Conservation (phyloP, 2,888 invertebrate species). For the Cephus pygmeus region DNA sequence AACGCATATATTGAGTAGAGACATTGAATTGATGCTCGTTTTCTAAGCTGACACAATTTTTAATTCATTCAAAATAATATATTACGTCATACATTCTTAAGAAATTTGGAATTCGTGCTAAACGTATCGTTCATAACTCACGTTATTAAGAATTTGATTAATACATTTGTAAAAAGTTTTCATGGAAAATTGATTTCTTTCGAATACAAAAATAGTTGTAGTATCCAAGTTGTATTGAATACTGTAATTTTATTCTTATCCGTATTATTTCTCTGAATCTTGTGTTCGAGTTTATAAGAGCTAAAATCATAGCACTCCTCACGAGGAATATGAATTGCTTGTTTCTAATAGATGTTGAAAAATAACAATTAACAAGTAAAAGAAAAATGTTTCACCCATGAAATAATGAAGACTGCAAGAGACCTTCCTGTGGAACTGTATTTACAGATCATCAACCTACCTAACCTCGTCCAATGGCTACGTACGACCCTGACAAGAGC, state of each 20-base stretch:
- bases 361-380: neutral
- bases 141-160: neutral
- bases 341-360: neutral
- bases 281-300: neutral
- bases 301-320: neutral
- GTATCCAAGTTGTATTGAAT: neutral
- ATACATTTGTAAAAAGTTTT: neutral
- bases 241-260: neutral
- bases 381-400: neutral
- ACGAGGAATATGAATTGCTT: too few species aligned
- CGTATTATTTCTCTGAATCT: neutral
- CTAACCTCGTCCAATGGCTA: neutral
- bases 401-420: neutral
- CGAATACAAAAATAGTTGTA: too few species aligned
- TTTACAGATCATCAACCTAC: neutral
- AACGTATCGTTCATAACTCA: neutral
- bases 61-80: neutral
- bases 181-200: neutral
- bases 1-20: neutral
- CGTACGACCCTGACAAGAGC: neutral
- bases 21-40: neutral
- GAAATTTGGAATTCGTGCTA: neutral
- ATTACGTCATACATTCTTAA: neutral
- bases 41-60: neutral
- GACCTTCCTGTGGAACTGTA: neutral